Evolutionary conservation across 2,113 vertebrate genomes (phyloP).

Genomic region (Syngnathus scovelli): DNA sequence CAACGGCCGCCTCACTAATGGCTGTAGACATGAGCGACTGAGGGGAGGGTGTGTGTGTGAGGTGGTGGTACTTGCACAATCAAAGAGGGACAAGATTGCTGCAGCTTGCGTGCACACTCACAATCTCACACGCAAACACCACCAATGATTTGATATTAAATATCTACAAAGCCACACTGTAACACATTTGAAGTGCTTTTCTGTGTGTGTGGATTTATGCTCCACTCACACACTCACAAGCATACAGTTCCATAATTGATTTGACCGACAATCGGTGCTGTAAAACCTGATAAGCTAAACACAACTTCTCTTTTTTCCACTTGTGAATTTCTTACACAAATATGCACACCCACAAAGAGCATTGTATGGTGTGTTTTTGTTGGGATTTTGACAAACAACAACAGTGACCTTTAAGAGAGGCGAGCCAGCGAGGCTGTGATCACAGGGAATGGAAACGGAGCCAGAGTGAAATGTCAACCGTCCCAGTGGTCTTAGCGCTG

Average conservation of each 20-base stretch:
- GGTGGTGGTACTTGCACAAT: constrained; percentile 37
- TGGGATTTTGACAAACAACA: constrained; percentile 76
- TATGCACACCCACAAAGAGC: constrained; percentile 39
- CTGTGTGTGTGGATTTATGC: constrained; percentile 17
- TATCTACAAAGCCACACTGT: constrained; percentile 49
- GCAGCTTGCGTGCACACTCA: constrained; percentile 7
- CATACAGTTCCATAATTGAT: constrained; percentile 8
- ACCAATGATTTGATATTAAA: constrained; percentile 55
- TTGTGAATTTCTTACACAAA: constrained; percentile 11
- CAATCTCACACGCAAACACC: constrained; percentile 24
- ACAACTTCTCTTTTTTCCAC: constrained; percentile 24
- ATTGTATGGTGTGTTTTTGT: constrained; percentile 66
- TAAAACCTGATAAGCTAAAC: constrained; percentile 24
- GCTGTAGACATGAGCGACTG: constrained; percentile 62
- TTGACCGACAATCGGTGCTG: constrained; percentile 45
- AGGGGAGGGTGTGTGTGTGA: constrained; percentile 44
- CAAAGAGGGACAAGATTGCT: constrained; percentile 38
- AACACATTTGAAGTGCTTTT: constrained; percentile 53
- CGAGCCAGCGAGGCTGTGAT: constrained; percentile 72
- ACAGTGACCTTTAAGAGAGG: constrained; percentile 74
- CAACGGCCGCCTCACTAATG: constrained; percentile 70
- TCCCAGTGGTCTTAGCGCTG: constrained; percentile 73
- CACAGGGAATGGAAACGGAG: constrained; percentile 72
- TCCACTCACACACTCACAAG: not conserved
- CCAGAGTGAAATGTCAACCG: constrained; percentile 78